Base-by-base conservation (phyloP, 2,113 vertebrate species). In the Oryctolagus cuniculus region DNA sequence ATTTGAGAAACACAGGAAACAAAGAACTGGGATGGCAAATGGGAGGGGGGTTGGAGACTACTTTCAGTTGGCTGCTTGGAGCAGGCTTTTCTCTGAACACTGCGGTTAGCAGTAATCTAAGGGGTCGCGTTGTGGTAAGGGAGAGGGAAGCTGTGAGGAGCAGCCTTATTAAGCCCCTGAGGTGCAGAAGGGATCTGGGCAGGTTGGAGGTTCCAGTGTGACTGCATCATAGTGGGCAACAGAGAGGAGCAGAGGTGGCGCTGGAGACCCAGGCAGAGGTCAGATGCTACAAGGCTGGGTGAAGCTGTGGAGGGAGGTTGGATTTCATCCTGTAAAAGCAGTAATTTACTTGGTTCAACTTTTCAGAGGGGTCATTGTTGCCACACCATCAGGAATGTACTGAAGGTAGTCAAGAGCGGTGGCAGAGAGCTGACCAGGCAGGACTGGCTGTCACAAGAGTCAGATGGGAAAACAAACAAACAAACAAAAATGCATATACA, bases 121-220 rank as follows among this genome's bases (percentile, higher is more conserved):
- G 90, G n/a, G n/a, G 69, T 25, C 44, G 25, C 3, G 7, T 16
- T 86, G 24, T 24, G 27, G 15, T 22, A n/a, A 7, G 6, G n/a
- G 36, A 38, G 6, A 89, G 10, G 10, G n/a, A 22, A 69, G 31
- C 49, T 34, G 27, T 70, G 77, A 63, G 70, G 55, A 88, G 49
- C 36, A 91, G 80, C 34, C 84, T 90, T 85, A 72, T 67, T 55
- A 82, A 93, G 29, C 51, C 84, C 49, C 82, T 75, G 78, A 67
- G n/a, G 55, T 70, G 49, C 58, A 86, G 58, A 63, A 90, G 91
- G 84, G 67, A 61, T 84, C 67, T 77, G 44, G 36, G 87, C 53
- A n/a, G 61, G 44, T 63, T 89, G 55, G 15, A 75, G 31, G 44
- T 91, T 84, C 16, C 4, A 85, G 53, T 29, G 36, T 27, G 21